Conservation (phyloP, 2,113 vertebrate genomes). For the Ceyx margarethae region DNA sequence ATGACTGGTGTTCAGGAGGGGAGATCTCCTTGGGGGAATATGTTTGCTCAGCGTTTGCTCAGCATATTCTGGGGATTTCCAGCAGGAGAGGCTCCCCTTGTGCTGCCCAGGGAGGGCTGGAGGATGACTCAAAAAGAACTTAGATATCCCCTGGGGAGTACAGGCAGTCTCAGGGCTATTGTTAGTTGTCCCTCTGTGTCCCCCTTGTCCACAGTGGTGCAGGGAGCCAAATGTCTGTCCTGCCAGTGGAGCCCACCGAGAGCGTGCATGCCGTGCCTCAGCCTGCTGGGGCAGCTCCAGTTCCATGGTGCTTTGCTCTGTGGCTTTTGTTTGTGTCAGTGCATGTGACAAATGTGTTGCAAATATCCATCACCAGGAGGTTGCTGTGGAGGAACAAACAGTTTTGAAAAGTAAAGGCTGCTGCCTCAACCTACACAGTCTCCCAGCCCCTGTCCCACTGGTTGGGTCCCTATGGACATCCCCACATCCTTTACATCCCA, state of each 20-base stretch:
- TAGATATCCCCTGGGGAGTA: background rate
- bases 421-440: background rate
- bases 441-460: no score
- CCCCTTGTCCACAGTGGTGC: fast-evolving
- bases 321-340: background rate
- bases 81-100: background rate
- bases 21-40: background rate
- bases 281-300: no score
- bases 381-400: background rate
- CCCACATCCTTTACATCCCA: background rate
- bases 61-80: background rate
- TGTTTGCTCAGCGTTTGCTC: background rate
- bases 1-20: background rate
- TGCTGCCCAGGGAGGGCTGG: background rate
- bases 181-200: background rate
- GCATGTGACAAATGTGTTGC: background rate
- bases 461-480: fast-evolving
- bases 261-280: fast-evolving
- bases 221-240: fast-evolving
- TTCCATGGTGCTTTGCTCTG: background rate
- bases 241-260: fast-evolving
- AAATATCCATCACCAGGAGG: background rate
- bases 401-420: background rate
- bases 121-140: background rate
- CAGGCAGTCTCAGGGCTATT: background rate